Evolutionary conservation across 2,797 vertebrate species (phyloP).

Genomic region (Aythya fuligula): DNA sequence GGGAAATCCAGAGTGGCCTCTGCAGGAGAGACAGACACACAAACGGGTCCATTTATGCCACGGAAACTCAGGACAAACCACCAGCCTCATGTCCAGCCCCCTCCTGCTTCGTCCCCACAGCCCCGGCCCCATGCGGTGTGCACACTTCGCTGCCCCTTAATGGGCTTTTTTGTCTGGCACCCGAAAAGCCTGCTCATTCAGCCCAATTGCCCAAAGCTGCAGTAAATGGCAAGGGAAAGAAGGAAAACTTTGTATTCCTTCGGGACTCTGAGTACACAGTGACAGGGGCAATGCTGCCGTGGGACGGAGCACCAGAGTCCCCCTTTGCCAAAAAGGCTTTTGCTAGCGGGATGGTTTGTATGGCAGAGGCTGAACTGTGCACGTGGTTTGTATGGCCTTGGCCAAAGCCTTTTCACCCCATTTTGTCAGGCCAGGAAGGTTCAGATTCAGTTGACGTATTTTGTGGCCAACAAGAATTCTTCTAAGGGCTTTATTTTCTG

Average conservation of each 20-base stretch:
- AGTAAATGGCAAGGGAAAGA: not conserved
- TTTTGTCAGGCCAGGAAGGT: not conserved
- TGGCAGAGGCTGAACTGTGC: slow-evolving; percentile 22
- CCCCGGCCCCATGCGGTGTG: not conserved
- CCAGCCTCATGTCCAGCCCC: slow-evolving; percentile 1
- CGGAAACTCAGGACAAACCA: not conserved
- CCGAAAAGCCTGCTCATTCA: not conserved
- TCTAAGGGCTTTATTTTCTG: not conserved
- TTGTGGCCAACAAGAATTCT: not conserved
- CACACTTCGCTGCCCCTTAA: not conserved
- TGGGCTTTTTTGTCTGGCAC: not conserved
- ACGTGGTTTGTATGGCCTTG: not conserved
- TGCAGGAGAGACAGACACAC: not conserved
- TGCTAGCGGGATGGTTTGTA: not conserved
- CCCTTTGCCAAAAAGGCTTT: slow-evolving; percentile 25
- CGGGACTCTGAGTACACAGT: not conserved
- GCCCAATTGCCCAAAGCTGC: not conserved
- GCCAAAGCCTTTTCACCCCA: too few relatives aligned
- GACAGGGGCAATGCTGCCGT: not conserved
- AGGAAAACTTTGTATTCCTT: slow-evolving; percentile 32
- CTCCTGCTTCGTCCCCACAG: not conserved
- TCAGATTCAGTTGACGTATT: not conserved
- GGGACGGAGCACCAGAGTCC: not conserved
- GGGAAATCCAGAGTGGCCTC: not conserved
- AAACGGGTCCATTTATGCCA: not conserved